phyloP scores from a whole-genome alignment of 2,888 invertebrate genomes.

The Charanyca ferruginea region DNA sequence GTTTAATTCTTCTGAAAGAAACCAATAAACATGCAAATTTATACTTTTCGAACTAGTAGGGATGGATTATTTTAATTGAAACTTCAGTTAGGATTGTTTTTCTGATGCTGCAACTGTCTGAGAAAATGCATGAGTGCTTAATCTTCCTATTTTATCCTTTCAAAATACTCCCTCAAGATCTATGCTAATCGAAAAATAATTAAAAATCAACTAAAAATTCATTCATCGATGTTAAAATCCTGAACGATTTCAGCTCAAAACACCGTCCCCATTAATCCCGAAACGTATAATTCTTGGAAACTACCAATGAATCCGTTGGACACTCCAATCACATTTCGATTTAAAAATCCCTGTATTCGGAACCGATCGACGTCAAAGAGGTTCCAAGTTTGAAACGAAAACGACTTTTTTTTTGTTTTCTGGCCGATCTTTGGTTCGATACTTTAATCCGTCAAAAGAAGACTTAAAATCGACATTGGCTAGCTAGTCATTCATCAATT shows the following conservation, averaged over 20 bases:
- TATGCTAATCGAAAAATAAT: too few species aligned
- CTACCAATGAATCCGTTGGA: slow-evolving; percentile 27
- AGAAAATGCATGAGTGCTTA: too few species aligned
- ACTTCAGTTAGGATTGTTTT: too few species aligned
- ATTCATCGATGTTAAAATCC: background rate
- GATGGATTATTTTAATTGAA: too few species aligned
- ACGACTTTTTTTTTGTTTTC: slow-evolving; percentile 42
- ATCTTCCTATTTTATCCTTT: too few species aligned
- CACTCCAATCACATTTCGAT: slow-evolving; percentile 35
- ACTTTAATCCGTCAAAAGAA: slow-evolving; percentile 26
- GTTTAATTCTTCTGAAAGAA: too few species aligned
- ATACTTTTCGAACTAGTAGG: too few species aligned
- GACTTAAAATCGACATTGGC: slow-evolving; percentile 11
- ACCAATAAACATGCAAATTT: too few species aligned
- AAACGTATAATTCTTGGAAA: slow-evolving; percentile 16
- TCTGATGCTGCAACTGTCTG: too few species aligned
- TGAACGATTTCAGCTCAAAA: slow-evolving; percentile 1
- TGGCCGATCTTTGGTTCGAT: slow-evolving; percentile 7
- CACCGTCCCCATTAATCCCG: slow-evolving; percentile 2
- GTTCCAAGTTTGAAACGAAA: slow-evolving; percentile 31
- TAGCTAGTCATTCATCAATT: background rate
- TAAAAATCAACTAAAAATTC: background rate
- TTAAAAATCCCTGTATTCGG: slow-evolving; percentile 32
- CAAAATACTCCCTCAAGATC: too few species aligned
- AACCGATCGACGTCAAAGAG: slow-evolving; percentile 3